Evolutionary conservation across 2,113 vertebrate species (phyloP), one percentile per base, ranked within the genome.

Genomic region (Paralichthys olivaceus): DNA sequence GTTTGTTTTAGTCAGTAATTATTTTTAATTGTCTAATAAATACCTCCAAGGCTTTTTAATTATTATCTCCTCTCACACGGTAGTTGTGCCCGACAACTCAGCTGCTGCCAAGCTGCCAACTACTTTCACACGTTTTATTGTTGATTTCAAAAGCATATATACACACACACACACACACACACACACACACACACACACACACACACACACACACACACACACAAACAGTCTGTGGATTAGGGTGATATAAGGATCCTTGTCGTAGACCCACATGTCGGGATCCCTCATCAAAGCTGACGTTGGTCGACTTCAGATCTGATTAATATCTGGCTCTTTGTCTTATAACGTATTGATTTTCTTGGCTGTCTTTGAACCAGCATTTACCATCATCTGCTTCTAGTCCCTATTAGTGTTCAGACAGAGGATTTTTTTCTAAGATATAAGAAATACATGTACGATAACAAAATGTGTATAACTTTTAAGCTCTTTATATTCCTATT

Each of bases 21-120:
- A 72, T 84, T 87, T 49, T 72, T 66, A 80, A 55, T 81, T 63
- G 73, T 84, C 58, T 63, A 51, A 67, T 72, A 80, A 82, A 83
- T 61, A 67, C 45, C 80, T 70, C 9, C 5, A 0, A 57, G 78
- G 75, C 12, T 81, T 79, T 71, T 53, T 34, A 25, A 76, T 51
- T 72, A 62, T 55, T 66, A 75, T 80, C 68, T 82, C 3, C 19
- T 63, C 62, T 58, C 82, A 59, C 63, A 68, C 2, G 5, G 22
- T 66, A 53, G 53, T 28, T 77, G 37, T 26, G 11, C 53, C 68
- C 63, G n/a, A 72, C 77, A 72, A 71, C 66, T 62, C 34, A 79
- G 47, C 54, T 80, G 25, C 45, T 83, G 76, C 67, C 70, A 79
- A 57, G 23, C 65, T 70, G 59, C 25, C 64, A 51, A 8, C 19